Evolutionary conservation across 2,797 vertebrate species (phyloP).

Genomic region (Steatocranus sp.): DNA sequence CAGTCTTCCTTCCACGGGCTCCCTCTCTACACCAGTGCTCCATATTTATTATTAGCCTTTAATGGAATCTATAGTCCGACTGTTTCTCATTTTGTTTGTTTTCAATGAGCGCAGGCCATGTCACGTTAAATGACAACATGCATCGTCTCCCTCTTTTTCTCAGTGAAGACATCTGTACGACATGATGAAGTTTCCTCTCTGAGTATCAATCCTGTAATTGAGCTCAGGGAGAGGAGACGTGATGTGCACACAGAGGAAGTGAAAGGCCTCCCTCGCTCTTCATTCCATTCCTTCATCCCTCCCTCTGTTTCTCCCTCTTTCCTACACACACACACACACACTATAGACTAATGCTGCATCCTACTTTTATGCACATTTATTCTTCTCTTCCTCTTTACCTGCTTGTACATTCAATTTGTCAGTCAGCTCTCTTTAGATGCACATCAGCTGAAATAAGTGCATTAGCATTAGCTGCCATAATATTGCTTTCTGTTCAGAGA

Average conservation of each 20-base stretch:
- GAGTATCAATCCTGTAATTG: constrained; percentile 82
- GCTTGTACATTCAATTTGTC: constrained; percentile 44
- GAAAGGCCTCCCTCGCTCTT: constrained; percentile 27
- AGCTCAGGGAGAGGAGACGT: constrained; percentile 74
- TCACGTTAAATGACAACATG: constrained; percentile 74
- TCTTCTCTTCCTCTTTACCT: constrained; percentile 12
- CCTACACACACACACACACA: not conserved
- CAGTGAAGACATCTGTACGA: constrained; percentile 80
- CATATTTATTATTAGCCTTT: constrained; percentile 27
- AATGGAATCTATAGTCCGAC: constrained; percentile 47
- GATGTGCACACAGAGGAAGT: constrained; percentile 73
- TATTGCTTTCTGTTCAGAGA: constrained; percentile 19
- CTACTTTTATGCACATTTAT: not conserved
- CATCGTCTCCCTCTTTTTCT: constrained; percentile 51
- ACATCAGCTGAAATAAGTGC: constrained; percentile 54
- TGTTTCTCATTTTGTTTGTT: constrained; percentile 59
- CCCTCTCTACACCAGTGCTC: not conserved
- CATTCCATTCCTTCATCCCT: constrained; percentile 4
- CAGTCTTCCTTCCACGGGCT: not conserved
- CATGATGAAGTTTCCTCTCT: constrained; percentile 82
- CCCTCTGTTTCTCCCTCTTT: constrained; percentile 1
- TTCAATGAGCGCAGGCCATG: constrained; percentile 41
- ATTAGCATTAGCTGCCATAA: constrained; percentile 43
- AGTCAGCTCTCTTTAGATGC: constrained; percentile 53
- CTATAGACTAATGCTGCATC: not conserved